These are phyloP conservation scores for Gymnodraco acuticeps DNA, from an alignment of 2,797 vertebrate genomes.

Conservation along the genomic window DNA sequence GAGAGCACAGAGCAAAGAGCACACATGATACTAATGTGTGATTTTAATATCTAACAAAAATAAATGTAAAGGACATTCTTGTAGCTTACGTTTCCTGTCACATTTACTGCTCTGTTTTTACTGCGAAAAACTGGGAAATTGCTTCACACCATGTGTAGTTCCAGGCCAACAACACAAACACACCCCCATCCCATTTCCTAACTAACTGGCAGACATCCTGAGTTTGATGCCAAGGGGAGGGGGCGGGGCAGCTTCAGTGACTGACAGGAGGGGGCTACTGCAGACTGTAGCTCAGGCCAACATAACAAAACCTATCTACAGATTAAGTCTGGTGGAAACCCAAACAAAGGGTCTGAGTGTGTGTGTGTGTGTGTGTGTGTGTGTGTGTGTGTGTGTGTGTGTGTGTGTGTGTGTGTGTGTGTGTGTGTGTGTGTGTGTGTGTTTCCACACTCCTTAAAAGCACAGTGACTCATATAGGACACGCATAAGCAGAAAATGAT, in stretches of 20 bases:
- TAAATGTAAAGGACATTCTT: background rate
- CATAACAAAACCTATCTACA: conserved; percentile 47
- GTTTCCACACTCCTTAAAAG: background rate
- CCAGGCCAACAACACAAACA: conserved; percentile 28
- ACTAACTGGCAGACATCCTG: conserved; percentile 39
- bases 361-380: background rate
- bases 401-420: too few relatives aligned
- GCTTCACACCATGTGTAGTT: background rate
- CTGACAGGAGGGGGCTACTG: conserved; percentile 43
- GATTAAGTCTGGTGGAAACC: conserved; percentile 62
- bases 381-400: too few relatives aligned
- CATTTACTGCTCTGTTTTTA: background rate
- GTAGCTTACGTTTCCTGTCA: background rate
- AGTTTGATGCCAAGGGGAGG: conserved; percentile 31
- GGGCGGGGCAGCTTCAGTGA: conserved; percentile 27
- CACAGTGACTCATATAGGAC: conserved; percentile 9
- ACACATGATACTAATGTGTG: background rate
- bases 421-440: background rate
- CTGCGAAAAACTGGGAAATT: conserved; percentile 3
- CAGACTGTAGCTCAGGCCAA: conserved; percentile 49
- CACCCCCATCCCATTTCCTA: conserved; percentile 1
- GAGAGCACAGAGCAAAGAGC: background rate
- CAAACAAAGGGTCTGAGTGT: conserved; percentile 49
- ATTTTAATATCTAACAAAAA: background rate
- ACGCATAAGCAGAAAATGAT: background rate